Percentiles rank a stretch among this genome's conserved stretches.
These are phyloP conservation scores for Gymnoscopelus braueri DNA, from an alignment of 2,797 vertebrate species.

Conservation along the genomic window DNA sequence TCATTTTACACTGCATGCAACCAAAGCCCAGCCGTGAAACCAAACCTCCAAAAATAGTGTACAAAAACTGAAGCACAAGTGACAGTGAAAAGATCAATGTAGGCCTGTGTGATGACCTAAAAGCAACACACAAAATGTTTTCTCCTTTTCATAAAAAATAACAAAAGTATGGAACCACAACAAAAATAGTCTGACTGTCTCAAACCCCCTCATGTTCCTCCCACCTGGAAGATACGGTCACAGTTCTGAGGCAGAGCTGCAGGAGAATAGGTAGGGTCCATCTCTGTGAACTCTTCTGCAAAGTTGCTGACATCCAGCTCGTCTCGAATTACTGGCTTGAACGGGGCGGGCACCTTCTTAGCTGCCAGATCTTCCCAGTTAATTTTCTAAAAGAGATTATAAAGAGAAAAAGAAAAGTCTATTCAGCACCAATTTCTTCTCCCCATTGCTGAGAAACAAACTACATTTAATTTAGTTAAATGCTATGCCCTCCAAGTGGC, in stretches of 20 bases:
- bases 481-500: background rate
- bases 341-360: slow-evolving; percentile 92
- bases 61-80: slow-evolving; percentile 5
- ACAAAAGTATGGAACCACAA: slow-evolving; percentile 32
- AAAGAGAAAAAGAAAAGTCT: background rate
- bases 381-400: slow-evolving; percentile 84
- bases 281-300: slow-evolving; percentile 98
- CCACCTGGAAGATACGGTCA: slow-evolving; percentile 96
- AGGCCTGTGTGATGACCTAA: slow-evolving; percentile 49
- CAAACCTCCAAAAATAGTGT: slow-evolving; percentile 1
- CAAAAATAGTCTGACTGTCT: slow-evolving; percentile 8
- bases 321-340: slow-evolving; percentile 96
- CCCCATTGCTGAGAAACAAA: slow-evolving; percentile 8
- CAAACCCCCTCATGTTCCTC: slow-evolving; percentile 7
- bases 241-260: slow-evolving; percentile 95
- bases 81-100: slow-evolving; percentile 12
- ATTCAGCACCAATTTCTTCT: background rate
- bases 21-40: slow-evolving; percentile 56
- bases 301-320: slow-evolving; percentile 99
- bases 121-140: slow-evolving; percentile 25
- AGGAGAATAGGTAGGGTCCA: slow-evolving; percentile 98
- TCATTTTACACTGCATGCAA: slow-evolving; percentile 52
- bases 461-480: slow-evolving; percentile 10
- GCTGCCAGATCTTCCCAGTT: slow-evolving; percentile 97
- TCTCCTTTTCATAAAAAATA: slow-evolving; percentile 25